A percentile compares a stretch with the other conserved stretches of the same genome.
Evolutionary conservation across 2,797 vertebrate genomes (phyloP).

Genomic region (Anguilla marmorata): DNA sequence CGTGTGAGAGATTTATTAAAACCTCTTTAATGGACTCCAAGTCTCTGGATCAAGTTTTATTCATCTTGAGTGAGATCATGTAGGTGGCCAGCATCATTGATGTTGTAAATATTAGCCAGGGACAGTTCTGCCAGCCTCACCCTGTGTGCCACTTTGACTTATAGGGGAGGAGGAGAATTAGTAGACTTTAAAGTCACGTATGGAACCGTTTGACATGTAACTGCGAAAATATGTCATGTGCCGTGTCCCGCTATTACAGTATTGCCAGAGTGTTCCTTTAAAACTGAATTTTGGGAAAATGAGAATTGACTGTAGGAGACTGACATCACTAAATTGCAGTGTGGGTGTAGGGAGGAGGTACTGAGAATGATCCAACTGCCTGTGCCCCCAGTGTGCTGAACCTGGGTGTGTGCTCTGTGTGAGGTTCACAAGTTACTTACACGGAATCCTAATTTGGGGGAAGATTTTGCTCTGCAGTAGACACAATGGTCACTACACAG

Average conservation of each 20-base stretch:
- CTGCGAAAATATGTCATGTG: not conserved
- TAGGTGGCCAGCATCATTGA: not conserved
- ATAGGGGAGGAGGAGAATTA: not conserved
- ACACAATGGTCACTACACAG: not conserved
- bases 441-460: not conserved
- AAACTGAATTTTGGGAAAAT: not conserved
- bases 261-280: not conserved
- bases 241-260: not conserved
- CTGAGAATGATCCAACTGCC: not conserved
- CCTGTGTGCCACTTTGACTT: not conserved
- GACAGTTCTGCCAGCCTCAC: not conserved
- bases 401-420: not conserved
- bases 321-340: constrained; percentile 6
- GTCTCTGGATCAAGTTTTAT: not conserved
- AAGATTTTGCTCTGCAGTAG: not conserved
- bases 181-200: constrained; percentile 7
- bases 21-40: not conserved
- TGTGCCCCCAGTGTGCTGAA: not conserved
- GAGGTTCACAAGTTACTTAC: not conserved
- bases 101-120: not conserved
- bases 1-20: not conserved
- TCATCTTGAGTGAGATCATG: not conserved
- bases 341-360: not conserved
- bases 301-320: not conserved
- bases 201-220: constrained; percentile 10